Base-by-base conservation (phyloP, 1,140 invertebrate species). In the Homarus americanus region DNA sequence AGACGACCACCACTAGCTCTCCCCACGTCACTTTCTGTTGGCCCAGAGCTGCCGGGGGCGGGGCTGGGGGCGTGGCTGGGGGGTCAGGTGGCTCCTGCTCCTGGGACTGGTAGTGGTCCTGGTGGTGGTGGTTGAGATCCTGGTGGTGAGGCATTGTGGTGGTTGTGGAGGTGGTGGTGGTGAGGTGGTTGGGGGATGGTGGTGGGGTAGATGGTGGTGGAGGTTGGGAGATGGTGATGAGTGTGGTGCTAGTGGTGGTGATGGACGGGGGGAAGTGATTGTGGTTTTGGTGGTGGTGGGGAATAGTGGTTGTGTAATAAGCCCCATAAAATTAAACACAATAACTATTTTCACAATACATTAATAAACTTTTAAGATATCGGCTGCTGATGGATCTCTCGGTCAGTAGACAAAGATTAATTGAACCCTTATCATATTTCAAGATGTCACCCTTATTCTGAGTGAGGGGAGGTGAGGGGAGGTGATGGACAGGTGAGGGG, bases 11-110 rank as follows among this genome's bases (percentile, higher is more conserved):
- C 82, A 69, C 82, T 24, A 72, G 82, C 63, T 58, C 82, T 63
- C 36, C 63, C 12, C 78, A 49, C 82, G 82, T 84, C 82, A 84
- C 82, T 84, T 44, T 40, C 63, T 40, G 63, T 84, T 84, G 82
- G 63, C 28, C 40, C 63, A 63, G 63, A 69, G 82, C 82, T 84
- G 82, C 34, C 41, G 53, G 36, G 82, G 82, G 82, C 63, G 82
- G 63, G 82, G 82, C 82, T 12, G 82, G 66, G 40, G 82, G 82
- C 82, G 82, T 66, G 82, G 82, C 69, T 28, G 32, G 24, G 28
- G n/a, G 38, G 41, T 80, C 78, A 80, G 78, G 78, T 80, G 53
- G 78, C 78, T 80, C 41, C 78, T 53, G 78, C 34, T 78, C 24
- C 75, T 44, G 44, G 44, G 44, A 80, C 78, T 80, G 78, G n/a